phyloP scores from a whole-genome alignment of 1,140 invertebrate genomes.

The Formica exsecta region DNA sequence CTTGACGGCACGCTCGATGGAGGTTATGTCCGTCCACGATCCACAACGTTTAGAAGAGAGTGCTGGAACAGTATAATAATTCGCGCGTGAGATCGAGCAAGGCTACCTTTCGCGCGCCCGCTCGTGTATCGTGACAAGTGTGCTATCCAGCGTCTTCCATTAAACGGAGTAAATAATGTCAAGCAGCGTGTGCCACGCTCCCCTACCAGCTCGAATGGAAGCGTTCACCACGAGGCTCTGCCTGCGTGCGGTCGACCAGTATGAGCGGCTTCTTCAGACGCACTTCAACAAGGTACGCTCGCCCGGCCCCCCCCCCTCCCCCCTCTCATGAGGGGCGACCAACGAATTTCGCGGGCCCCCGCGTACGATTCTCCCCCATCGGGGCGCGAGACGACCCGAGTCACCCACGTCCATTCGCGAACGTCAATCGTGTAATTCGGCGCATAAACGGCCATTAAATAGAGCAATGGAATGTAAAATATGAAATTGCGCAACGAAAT shows the following conservation, averaged over 20 bases:
- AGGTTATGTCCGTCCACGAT: slow-evolving; percentile 27
- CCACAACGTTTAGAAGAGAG: not conserved
- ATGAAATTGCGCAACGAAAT: not conserved
- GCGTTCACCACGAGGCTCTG: slow-evolving; percentile 88
- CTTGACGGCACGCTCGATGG: not conserved
- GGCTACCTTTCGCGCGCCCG: not conserved
- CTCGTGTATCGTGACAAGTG: slow-evolving; percentile 20
- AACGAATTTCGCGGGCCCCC: no score
- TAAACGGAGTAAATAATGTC: slow-evolving; percentile 78
- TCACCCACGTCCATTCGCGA: not conserved
- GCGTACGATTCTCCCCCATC: not conserved
- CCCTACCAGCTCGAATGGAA: slow-evolving; percentile 86
- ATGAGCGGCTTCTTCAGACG: slow-evolving; percentile 87
- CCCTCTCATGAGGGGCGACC: no score
- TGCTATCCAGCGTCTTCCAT: slow-evolving; percentile 16
- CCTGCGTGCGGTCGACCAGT: slow-evolving; percentile 88
- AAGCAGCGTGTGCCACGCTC: slow-evolving; percentile 84
- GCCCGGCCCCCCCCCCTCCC: not conserved
- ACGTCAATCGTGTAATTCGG: not conserved
- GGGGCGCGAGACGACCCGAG: no score
- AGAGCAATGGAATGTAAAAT: not conserved
- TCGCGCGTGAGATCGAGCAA: slow-evolving; percentile 8
- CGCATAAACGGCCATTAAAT: not conserved
- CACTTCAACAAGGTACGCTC: slow-evolving; percentile 82
- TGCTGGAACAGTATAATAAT: not conserved